Evolutionary conservation across 2,888 invertebrate genomes (phyloP), one percentile per base, ranked within the genome.

Genomic region (Magallana nippona): DNA sequence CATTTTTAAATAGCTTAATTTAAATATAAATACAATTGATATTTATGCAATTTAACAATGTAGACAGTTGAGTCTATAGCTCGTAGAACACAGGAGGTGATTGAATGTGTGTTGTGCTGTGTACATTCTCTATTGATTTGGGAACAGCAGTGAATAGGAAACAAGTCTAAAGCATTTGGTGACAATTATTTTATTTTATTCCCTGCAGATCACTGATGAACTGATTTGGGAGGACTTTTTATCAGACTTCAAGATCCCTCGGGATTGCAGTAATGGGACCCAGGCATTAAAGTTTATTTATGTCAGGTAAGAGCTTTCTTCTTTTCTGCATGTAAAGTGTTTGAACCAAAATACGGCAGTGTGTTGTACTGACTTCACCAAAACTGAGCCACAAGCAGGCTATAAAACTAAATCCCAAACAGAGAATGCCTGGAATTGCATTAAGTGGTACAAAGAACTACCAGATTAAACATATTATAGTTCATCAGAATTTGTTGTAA

Each of bases 141-240:
- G 44, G 44, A 44, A 44, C 44, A 8, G 44, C 2, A 27, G 27
- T 44, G 44, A 44, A 60, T 15, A n/a, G 17, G 17, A 60, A n/a
- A 60, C 17, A 60, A n/a, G n/a, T n/a, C n/a, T n/a, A n/a, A n/a
- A n/a, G n/a, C n/a, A n/a, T n/a, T n/a, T n/a, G n/a, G n/a, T n/a
- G n/a, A n/a, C 17, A n/a, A 60, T 60, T 60, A 8, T n/a, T 8
- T 15, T 79, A 86, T 83, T 71, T 15, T 79, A 86, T 83, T 71
- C 60, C 84, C 88, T 89, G 11, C 95, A 98, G 97, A 97, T 98
- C 79, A 98, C 98, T 94, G 96, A 96, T 91, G 96, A 97, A 92
- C 97, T 97, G 93, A 96, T 96, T 88, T 98, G 98, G 98, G 96
- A 97, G 89, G 96, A 96, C 87, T 96, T 98, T 88, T 95, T 97